These are phyloP conservation scores for Caradrina clavipalpis DNA, from an alignment of 2,888 invertebrate genomes.

Conservation along the genomic window DNA sequence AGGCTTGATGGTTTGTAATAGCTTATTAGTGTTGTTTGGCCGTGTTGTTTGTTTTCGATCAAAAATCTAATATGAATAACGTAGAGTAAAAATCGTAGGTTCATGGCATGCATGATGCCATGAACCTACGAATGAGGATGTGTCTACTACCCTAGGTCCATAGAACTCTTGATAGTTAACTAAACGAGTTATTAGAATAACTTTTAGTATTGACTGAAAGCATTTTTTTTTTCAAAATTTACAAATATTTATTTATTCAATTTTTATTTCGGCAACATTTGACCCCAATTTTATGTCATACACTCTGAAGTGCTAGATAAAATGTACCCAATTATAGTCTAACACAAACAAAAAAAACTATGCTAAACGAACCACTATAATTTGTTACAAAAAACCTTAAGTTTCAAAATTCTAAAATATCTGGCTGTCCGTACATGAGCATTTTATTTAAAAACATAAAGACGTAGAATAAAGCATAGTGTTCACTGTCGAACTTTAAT, in stretches of 20 bases:
- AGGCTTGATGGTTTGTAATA: too few relatives aligned
- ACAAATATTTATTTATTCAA: background rate
- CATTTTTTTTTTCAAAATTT: background rate
- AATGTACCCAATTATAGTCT: conserved; percentile 22
- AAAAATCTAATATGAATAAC: too few relatives aligned
- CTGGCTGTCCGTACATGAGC: conserved; percentile 29
- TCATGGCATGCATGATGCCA: too few relatives aligned
- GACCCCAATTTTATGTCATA: background rate
- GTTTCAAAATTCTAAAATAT: conserved; percentile 20
- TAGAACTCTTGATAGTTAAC: too few relatives aligned
- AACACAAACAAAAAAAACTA: conserved; percentile 30
- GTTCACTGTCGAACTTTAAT: conserved; percentile 5
- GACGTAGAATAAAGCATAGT: conserved; percentile 21
- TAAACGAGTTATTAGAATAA: too few relatives aligned
- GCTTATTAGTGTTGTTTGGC: too few relatives aligned
- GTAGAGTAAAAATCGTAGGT: too few relatives aligned
- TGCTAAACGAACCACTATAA: conserved; percentile 3
- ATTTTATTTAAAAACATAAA: conserved; percentile 24
- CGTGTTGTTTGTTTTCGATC: too few relatives aligned
- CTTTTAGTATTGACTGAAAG: background rate
- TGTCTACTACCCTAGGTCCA: too few relatives aligned
- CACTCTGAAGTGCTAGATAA: conserved; percentile 6
- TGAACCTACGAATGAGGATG: too few relatives aligned
- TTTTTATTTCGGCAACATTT: background rate
- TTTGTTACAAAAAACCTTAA: conserved; percentile 8